phyloP scores from a whole-genome alignment of 2,113 vertebrate genomes.

The Rhinopomastus cyanomelas region DNA sequence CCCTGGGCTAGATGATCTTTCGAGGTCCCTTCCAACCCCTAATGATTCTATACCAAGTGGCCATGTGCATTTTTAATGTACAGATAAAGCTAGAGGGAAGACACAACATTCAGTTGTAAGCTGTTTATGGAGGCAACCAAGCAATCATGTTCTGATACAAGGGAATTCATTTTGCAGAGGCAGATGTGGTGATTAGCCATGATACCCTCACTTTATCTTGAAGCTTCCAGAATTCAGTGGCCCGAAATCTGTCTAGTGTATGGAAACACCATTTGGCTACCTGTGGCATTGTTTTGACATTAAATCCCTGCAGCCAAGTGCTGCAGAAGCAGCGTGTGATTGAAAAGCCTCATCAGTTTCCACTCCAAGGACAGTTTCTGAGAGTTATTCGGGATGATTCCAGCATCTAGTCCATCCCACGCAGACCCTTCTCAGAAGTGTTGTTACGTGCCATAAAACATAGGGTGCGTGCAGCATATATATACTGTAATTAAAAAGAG shows the following conservation, averaged over 20 bases:
- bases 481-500: slow-evolving; percentile 55
- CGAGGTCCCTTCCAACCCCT: too few relatives aligned
- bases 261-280: background rate
- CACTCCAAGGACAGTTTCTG: background rate
- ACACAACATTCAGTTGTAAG: background rate
- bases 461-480: background rate
- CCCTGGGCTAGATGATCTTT: too few relatives aligned
- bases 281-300: background rate
- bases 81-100: slow-evolving; percentile 9
- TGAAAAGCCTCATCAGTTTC: background rate
- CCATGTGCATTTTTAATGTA: slow-evolving; percentile 42
- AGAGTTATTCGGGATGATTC: background rate
- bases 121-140: slow-evolving; percentile 49
- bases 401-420: slow-evolving; percentile 14
- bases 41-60: background rate
- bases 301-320: background rate
- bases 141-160: background rate
- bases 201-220: background rate
- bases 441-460: slow-evolving; percentile 11
- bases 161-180: slow-evolving; percentile 15
- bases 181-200: slow-evolving; percentile 22
- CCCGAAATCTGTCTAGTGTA: background rate
- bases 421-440: background rate
- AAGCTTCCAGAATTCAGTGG: slow-evolving; percentile 11
- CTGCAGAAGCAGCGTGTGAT: background rate